Base-by-base conservation (phyloP, 2,797 vertebrate genomes). In the Enteromius fasciolatus region DNA sequence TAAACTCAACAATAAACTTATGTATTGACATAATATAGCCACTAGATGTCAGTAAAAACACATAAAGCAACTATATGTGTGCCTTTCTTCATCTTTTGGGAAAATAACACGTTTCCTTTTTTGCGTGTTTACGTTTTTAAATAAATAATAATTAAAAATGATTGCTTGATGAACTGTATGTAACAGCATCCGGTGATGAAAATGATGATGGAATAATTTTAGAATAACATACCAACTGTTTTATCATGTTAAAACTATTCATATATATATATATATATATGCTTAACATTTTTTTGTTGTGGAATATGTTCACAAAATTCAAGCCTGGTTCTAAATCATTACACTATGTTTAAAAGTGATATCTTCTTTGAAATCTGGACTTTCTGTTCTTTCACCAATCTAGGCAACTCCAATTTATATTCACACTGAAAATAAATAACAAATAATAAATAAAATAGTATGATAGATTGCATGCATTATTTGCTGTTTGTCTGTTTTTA, bases 41-140 rank as follows among this genome's bases (percentile, higher is more conserved):
- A 67, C 69, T 75, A 80, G 83, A 78, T 84, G 83, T 67, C 83
- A 80, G 18, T 75, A 84, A 63, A 54, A 54, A 63, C 52, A 41
- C 54, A 64, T 64, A 2, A 59, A 28, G 23, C 15, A 28, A 20
- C 36, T 39, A 17, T 3, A 33, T 0, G 15, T 48, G 7, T 0
- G 9, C 3, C 5, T 54, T 33, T 73, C 5, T 52, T 33, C 25
- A 12, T 9, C 28, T 12, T 31, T 36, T 4, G 44, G 7, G 4
- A 33, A 25, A 72, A 50, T 1, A 72, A 31, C 8, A 50, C 8
- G 9, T 46, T 70, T 61, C 23, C 11, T 6, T 61, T 61, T 61
- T 25, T 28, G 5, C 8, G 2, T 10, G 15, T 68, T 41, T 66
- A 66, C 9, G 20, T 20, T 39, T 44, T 44, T 44, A 4, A 8